A percentile compares a stretch with the other conserved stretches of the same genome.
phyloP scores from a whole-genome alignment of 2,113 vertebrate genomes.

The Pandion haliaetus region DNA sequence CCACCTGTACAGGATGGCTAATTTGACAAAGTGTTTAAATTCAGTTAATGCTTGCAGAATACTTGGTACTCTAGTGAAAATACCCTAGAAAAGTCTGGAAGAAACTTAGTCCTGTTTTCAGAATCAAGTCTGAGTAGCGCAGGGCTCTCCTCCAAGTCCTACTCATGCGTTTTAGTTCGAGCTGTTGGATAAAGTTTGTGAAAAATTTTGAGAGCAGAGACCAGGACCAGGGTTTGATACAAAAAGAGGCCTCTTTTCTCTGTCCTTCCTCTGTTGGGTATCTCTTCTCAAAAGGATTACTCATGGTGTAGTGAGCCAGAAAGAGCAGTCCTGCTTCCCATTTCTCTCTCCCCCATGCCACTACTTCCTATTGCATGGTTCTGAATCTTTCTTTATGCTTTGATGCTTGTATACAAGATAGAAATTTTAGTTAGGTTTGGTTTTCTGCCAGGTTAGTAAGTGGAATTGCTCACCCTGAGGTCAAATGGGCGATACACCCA shows the following conservation, averaged over 20 bases:
- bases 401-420: neutral
- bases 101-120: neutral
- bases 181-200: neutral
- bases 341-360: neutral
- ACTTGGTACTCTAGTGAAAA: neutral
- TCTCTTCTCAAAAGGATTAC: neutral
- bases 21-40: neutral
- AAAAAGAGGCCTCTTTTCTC: neutral
- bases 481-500: neutral
- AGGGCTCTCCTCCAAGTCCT: neutral
- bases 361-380: neutral
- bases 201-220: neutral
- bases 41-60: neutral
- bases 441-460: neutral
- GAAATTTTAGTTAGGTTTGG: neutral
- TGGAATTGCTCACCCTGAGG: neutral
- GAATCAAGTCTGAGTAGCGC: neutral
- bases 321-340: neutral
- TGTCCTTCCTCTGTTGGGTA: neutral
- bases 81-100: neutral
- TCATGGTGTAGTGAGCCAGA: neutral
- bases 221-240: neutral
- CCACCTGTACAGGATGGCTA: neutral
- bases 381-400: neutral
- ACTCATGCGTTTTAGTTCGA: neutral